Percentiles rank a stretch among this genome's conserved stretches.
Conservation (phyloP, 2,797 vertebrate species). For the Chromobotia macracanthus region DNA sequence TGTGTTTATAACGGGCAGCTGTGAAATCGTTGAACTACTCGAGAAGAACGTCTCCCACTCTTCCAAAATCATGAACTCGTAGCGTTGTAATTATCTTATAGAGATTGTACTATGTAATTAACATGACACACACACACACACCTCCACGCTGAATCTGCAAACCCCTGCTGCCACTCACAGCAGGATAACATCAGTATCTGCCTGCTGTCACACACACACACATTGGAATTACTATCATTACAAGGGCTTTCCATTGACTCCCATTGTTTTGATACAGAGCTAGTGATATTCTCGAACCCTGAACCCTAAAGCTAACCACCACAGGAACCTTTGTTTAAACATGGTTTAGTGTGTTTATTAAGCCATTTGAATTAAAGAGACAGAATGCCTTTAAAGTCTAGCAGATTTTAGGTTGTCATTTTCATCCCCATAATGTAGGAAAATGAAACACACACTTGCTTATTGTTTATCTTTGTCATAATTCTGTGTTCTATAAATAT, state of each 20-base stretch:
- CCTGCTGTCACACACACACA: background rate
- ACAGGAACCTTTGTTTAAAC: too few relatives aligned
- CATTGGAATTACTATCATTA: background rate
- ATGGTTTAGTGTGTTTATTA: too few relatives aligned
- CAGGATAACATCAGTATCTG: constrained; percentile 2
- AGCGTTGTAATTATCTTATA: constrained; percentile 35
- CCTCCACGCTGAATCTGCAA: background rate
- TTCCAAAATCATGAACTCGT: constrained; percentile 14
- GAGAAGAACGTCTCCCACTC: background rate
- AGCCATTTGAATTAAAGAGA: background rate
- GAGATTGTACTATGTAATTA: constrained; percentile 14
- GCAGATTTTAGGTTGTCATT: background rate
- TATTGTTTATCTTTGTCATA: constrained; percentile 47
- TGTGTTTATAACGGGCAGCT: background rate
- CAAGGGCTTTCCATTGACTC: background rate
- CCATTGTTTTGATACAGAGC: background rate
- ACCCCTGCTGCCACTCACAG: background rate
- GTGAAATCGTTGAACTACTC: constrained; percentile 30
- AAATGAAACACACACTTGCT: constrained; percentile 11
- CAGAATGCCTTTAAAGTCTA: background rate
- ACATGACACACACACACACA: constrained; percentile 4
- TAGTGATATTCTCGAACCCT: background rate
- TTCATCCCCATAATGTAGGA: background rate
- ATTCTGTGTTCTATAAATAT: constrained; percentile 76
- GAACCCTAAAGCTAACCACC: too few relatives aligned